Evolutionary conservation across 2,113 vertebrate genomes (phyloP), one percentile per base, ranked within the genome.

Genomic region (Lepisosteus osseus): DNA sequence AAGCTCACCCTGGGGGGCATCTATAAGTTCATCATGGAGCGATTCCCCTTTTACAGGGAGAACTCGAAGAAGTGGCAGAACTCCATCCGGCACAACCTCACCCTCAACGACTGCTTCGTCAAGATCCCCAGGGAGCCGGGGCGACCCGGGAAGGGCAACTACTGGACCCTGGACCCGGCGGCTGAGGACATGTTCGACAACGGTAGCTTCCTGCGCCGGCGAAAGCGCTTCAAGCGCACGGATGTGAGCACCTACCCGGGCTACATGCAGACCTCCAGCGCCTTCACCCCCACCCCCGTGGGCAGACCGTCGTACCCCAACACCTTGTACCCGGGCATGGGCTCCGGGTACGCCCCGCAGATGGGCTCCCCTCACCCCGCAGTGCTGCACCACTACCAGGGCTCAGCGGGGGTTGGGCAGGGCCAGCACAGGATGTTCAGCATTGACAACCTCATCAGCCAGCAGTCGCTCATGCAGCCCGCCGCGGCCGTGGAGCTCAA

Each of bases 1-100:
- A 95, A 96, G 47, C 95, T 99, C 71, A 97, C 97, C 1, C 83
- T 99, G 78, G 96, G 96, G 0, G 96, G 95, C 74, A 99, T 99
- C 82, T 99, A 98, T 76, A 95, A 95, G 76, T 99, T 99, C 90
- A 98, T 99, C 87, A 98, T 94, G 76, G 97, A 97, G 86, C 94
- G 96, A 13, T 99, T 99, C 74, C 95, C 97, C 2, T 99, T 98
- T 86, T 99, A 99, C 85, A 88, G 97, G 41, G 97, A 98, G 82
- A 95, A 96, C 90, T 95, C 97, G 2, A 96, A 95, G 83, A 98
- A 98, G 85, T 96, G 95, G 64, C 94, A 96, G 61, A 96, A 97
- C 86, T 94, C 93, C 62, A 95, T 95, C 80, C 87, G 94, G 61
- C 94, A 95, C 87, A 95, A 95, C 83, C 83, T 95, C 47, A 95